phyloP scores from a whole-genome alignment of 2,113 vertebrate genomes.

The Callorhinus ursinus region DNA sequence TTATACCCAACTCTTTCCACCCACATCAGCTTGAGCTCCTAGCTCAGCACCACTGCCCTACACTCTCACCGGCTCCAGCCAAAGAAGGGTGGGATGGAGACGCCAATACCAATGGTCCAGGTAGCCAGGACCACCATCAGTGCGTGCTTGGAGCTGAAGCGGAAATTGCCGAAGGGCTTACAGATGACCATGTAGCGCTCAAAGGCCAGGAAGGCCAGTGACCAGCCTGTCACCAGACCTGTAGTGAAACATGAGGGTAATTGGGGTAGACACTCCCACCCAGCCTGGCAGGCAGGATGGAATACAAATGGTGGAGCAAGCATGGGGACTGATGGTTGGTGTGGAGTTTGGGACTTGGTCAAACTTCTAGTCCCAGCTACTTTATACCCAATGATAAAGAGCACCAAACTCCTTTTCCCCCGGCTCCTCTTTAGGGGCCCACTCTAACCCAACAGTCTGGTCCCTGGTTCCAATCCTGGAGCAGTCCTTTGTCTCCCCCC shows the following conservation, averaged over 20 bases:
- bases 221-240: constrained; percentile 90
- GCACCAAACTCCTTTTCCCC: background rate
- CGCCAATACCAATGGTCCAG: constrained; percentile 86
- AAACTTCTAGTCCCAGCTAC: background rate
- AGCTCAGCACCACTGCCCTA: background rate
- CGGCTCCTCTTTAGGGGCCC: background rate
- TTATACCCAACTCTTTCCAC: background rate
- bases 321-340: background rate
- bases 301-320: background rate
- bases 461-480: background rate
- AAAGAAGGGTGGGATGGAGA: constrained; percentile 89
- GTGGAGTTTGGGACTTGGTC: background rate
- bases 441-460: background rate
- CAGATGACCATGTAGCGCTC: constrained; percentile 91
- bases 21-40: background rate
- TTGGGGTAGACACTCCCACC: background rate
- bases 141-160: constrained; percentile 87
- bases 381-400: background rate
- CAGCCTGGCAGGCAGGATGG: background rate
- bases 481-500: background rate
- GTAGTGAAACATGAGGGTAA: background rate
- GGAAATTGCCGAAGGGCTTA: constrained; percentile 90
- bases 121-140: constrained; percentile 85
- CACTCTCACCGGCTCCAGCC: constrained; percentile 91
- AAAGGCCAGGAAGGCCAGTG: constrained; percentile 90